Percentiles rank a stretch among this genome's conserved stretches.
These are phyloP conservation scores for Spodoptera picta DNA, from an alignment of 2,888 invertebrate species.

Conservation along the genomic window DNA sequence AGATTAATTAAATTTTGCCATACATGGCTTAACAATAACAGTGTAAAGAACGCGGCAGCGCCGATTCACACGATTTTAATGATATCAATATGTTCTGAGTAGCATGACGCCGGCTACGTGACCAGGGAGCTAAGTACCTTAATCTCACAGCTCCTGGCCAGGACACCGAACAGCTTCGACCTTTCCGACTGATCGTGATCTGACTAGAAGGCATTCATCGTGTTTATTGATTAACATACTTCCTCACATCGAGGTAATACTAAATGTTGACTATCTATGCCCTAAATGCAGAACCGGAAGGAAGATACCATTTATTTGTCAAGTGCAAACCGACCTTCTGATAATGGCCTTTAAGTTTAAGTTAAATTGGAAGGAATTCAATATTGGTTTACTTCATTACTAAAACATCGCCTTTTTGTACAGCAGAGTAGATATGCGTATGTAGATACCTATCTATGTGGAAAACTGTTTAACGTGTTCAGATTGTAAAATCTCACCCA, in stretches of 20 bases:
- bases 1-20: slow-evolving; percentile 25
- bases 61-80: slow-evolving; percentile 52
- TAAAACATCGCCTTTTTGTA: too few species aligned
- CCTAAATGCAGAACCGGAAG: slow-evolving; percentile 37
- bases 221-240: slow-evolving; percentile 40
- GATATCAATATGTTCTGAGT: slow-evolving; percentile 48
- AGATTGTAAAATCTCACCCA: too few species aligned
- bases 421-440: too few species aligned
- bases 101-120: slow-evolving; percentile 51
- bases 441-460: too few species aligned
- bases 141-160: slow-evolving; percentile 41
- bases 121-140: slow-evolving; percentile 35
- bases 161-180: slow-evolving; percentile 35
- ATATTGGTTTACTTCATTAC: background rate
- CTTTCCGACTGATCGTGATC: slow-evolving; percentile 52
- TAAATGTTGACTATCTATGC: slow-evolving; percentile 23
- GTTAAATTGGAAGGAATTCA: background rate
- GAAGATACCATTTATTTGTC: slow-evolving; percentile 32
- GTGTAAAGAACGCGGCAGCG: slow-evolving; percentile 47
- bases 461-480: too few species aligned
- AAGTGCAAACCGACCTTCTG: slow-evolving; percentile 32
- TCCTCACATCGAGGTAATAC: slow-evolving; percentile 32
- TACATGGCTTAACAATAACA: slow-evolving; percentile 39
- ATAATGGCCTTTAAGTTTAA: background rate
- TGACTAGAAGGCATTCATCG: slow-evolving; percentile 43